Conservation (phyloP, 2,888 invertebrate genomes). For the Drosophila anomalipes region DNA sequence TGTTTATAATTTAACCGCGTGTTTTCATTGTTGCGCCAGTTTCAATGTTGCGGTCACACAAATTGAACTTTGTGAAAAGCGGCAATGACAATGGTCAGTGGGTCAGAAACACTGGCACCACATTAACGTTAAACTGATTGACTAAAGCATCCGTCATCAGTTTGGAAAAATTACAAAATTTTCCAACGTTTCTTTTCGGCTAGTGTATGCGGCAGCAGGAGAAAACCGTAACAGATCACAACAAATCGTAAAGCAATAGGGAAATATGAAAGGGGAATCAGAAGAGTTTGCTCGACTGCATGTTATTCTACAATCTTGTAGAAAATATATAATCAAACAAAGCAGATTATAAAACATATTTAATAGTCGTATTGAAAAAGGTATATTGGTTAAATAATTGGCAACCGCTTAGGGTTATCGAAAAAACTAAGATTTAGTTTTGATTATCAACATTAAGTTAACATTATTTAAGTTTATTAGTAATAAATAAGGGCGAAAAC, state of each 20-base stretch:
- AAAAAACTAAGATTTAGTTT: background rate
- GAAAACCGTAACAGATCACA: conserved; percentile 27
- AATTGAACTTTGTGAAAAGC: conserved; percentile 50
- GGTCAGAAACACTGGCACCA: conserved; percentile 59
- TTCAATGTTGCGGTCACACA: conserved; percentile 62
- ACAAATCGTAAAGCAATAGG: background rate
- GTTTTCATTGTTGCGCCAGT: conserved; percentile 18
- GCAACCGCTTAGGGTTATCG: background rate
- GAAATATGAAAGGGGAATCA: background rate
- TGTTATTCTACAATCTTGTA: background rate
- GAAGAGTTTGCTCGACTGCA: background rate
- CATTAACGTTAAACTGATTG: background rate
- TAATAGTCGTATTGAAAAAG: background rate
- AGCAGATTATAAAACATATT: background rate
- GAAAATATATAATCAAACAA: background rate
- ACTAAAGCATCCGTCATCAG: background rate
- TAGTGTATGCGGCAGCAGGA: background rate
- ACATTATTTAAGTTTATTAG: background rate
- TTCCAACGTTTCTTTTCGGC: background rate
- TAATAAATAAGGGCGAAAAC: background rate
- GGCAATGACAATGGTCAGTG: conserved; percentile 61
- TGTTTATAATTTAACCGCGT: conserved; percentile 25
- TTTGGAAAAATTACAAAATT: background rate
- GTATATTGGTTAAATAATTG: background rate
- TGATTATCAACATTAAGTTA: background rate